Evolutionary conservation across 2,113 vertebrate species (phyloP).

Genomic region (Paedocypris sp.): DNA sequence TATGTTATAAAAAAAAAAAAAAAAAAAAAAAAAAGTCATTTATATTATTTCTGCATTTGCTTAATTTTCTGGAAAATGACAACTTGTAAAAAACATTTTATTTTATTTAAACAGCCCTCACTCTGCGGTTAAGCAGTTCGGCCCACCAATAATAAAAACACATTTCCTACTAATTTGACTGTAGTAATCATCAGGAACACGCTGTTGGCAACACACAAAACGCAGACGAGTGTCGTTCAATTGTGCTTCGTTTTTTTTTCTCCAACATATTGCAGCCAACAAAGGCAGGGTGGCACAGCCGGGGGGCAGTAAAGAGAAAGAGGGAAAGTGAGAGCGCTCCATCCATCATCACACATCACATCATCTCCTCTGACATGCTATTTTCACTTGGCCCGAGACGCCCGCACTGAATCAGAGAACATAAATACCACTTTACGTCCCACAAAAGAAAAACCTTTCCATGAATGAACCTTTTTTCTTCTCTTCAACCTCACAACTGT

Average conservation of each 20-base stretch:
- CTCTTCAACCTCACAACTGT: slow-evolving; percentile 40
- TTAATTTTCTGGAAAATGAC: no score
- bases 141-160: no score
- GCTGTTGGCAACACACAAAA: no score
- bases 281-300: slow-evolving; percentile 45
- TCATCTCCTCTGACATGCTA: slow-evolving; percentile 54
- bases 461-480: slow-evolving; percentile 3
- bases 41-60: no score
- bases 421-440: slow-evolving; percentile 41
- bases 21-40: no score
- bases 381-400: slow-evolving; percentile 46
- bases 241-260: slow-evolving; percentile 42
- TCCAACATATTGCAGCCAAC: slow-evolving; percentile 37
- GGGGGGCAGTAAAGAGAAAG: slow-evolving; percentile 42
- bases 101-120: no score
- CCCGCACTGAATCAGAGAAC: slow-evolving; percentile 29
- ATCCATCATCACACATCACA: slow-evolving; percentile 52
- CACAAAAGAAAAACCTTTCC: slow-evolving; percentile 21
- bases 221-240: no score
- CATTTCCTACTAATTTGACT: no score
- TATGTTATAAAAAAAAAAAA: no score
- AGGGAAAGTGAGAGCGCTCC: slow-evolving; percentile 42
- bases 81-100: no score
- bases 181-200: no score
- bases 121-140: no score